Base-by-base conservation (phyloP, 2,888 invertebrate species). In the Drosophila multiciliata region DNA sequence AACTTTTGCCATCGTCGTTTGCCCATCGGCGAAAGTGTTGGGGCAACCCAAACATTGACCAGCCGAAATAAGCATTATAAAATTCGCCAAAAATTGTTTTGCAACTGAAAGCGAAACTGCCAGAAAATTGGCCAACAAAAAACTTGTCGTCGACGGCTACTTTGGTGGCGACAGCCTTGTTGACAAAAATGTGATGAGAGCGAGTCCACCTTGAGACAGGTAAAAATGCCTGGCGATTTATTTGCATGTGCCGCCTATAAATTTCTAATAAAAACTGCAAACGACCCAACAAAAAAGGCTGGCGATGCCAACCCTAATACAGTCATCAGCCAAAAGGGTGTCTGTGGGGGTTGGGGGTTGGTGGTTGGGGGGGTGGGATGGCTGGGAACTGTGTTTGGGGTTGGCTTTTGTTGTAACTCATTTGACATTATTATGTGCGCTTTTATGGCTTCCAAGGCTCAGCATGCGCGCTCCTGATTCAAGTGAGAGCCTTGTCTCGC, bases 181-280 rank as follows among this genome's bases (percentile, higher is more conserved):
- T 20, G 53, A 32, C 11, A 67, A 50, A 50, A 35, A 29, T 29
- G 68, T 80, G 65, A 67, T 55, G 63, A 82, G 69, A 63, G 62
- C 66, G 69, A 63, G 62, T 64, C 50, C 66, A 79, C 75, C 79
- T 82, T 75, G 69, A 70, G 79, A 42, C 64, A 35, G 63, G 38
- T 29, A 29, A 29, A 29, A 54, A 29, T 38, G 62, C 65, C 60
- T 75, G 72, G 80, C 91, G 90, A 91, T 90, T 90, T 90, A 91
- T 90, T 84, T 83, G 80, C 84, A 82, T 87, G 82, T 78, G 84
- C 84, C 84, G 91, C 86, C 91, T 90, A 91, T 90, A 90, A 90
- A 90, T 91, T 87, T 82, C 91, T 85, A 90, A 90, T 90, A 91
- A 91, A 91, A 91, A 89, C 79, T 80, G 89, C 75, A 86, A 90